Base-by-base conservation (phyloP, 1,140 invertebrate species). In the Contarinia nasturtii region DNA sequence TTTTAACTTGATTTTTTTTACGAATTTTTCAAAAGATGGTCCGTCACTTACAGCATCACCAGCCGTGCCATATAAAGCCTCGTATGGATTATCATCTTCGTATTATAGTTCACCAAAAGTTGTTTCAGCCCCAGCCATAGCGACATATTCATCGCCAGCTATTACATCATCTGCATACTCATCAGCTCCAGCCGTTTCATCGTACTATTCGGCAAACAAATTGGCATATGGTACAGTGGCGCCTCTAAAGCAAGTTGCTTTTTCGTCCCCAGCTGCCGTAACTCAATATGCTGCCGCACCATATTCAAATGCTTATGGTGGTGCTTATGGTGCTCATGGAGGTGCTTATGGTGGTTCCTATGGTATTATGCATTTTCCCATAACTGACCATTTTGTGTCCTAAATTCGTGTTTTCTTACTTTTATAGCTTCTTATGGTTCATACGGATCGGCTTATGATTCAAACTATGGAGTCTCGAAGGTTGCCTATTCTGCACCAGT, bases 161-260 rank as follows among this genome's bases (percentile, higher is more conserved):
- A 33, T 45, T 12, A 19, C 44, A 36, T 10, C 27, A 33, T 47
- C 11, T 7, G 12, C 17, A 18, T 43, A 43, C 20, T n/a, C 17
- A 40, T 44, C 50, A 8, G 52, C 47, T 14, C 34, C 33, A 1
- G 36, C 34, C 19, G 36, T 47, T 33, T 12, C 36, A 3, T 7
- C 33, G 10, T 47, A 47, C 36, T 36, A 27, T 38, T 18, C 34
- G 3, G 44, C 47, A 21, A 37, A 41, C 20, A 44, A 1, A 12
- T 27, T 45, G 12, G 55, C 54, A 33, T 46, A 48, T 27, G 47
- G 48, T 8, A 50, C 54, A 5, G 58, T 57, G 1, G 57, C 58
- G 38, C 57, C 57, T 1, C 52, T 56, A 5, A 37, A 58, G 51
- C 50, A 46, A 49, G 37, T 40, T 40, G 17, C 14, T 7, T 15